Conservation (phyloP, 2,888 invertebrate genomes). For the Tryphoninae sp. region DNA sequence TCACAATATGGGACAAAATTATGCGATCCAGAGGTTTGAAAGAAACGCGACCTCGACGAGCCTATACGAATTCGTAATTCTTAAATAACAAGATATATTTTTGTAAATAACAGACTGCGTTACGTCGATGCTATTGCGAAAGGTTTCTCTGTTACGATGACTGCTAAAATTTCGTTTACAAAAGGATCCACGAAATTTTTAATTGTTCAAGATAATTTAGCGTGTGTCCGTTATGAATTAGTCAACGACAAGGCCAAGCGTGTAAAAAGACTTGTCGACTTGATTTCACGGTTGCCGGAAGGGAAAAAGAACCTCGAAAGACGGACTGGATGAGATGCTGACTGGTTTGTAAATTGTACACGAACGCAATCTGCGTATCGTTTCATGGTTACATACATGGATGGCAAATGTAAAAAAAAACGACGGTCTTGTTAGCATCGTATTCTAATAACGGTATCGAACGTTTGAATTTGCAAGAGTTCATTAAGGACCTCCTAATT, state of each 20-base stretch:
- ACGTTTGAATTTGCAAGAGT: slow-evolving; percentile 15
- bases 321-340: not conserved
- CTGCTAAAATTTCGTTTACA: too few species aligned
- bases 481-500: slow-evolving; percentile 48
- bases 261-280: not conserved
- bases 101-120: too few species aligned
- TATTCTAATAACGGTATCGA: slow-evolving; percentile 10
- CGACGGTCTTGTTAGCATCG: slow-evolving; percentile 29
- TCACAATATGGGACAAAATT: too few species aligned
- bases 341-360: not conserved
- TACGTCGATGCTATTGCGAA: too few species aligned
- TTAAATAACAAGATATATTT: not conserved
- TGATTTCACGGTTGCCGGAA: not conserved
- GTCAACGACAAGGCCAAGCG: not conserved
- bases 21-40: not conserved
- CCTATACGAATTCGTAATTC: not conserved
- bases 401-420: not conserved
- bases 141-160: too few species aligned
- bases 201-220: not conserved
- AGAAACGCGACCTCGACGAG: not conserved
- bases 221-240: not conserved
- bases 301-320: not conserved
- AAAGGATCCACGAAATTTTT: too few species aligned
- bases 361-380: not conserved
- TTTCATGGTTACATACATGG: not conserved